Evolutionary conservation across 2,888 invertebrate species (phyloP), one percentile per base, ranked within the genome.

Genomic region (Pristionchus entomophagus): DNA sequence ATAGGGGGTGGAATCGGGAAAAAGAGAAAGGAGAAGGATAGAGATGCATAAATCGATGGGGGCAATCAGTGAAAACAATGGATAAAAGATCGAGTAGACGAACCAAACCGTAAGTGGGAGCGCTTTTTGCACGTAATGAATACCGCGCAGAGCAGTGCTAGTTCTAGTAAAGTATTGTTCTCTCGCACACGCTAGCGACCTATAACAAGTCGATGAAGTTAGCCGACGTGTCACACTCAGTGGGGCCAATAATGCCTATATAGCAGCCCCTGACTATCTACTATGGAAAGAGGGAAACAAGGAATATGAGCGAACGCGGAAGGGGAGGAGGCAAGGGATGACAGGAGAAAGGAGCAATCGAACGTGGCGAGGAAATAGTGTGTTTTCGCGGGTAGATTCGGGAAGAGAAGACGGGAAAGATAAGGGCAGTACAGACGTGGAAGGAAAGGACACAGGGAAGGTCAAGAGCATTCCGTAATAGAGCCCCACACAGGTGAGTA

Each of bases 11-110:
- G 73, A 73, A 26, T n/a, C 38, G 38, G 26, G 41, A 17, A 0
- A n/a, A 2, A 41, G 73, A 41, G 6, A 73, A 17, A n/a, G n/a
- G 41, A 32, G 17, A 22, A 22, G 73, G 26, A n/a, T n/a, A 41
- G 4, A 65, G 65, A 65, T 65, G 65, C 35, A 65, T 10, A 35
- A 35, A 65, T 65, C 65, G 65, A 65, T 65, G 65, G n/a, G n/a
- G n/a, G 35, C 65, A 65, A 65, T 65, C 65, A 65, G 32, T 14
- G 26, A 32, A 65, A 65, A 65, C 35, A 65, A 45, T n/a, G 56
- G 26, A 45, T 32, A 32, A 35, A 65, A 29, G 65, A 35, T 12
- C 0, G 35, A 65, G 35, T n/a, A n/a, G n/a, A n/a, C n/a, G n/a
- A n/a, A n/a, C n/a, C n/a, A n/a, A n/a, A n/a, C n/a, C n/a, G n/a